These are phyloP conservation scores for Parnassius smintheus DNA, from an alignment of 2,888 invertebrate species.

Conservation along the genomic window DNA sequence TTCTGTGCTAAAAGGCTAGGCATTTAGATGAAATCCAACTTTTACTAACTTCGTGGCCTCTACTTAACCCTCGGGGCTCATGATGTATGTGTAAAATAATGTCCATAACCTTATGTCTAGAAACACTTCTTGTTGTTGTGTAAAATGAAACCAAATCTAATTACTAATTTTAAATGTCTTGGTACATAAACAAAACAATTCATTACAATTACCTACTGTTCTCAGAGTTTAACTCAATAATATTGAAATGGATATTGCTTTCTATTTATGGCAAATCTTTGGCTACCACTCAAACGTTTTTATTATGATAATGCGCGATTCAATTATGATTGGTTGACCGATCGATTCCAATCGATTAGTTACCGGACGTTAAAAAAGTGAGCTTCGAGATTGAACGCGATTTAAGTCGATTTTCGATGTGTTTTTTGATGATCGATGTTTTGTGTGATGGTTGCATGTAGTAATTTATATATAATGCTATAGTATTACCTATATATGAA, in stretches of 20 bases:
- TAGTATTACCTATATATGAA: too few species aligned
- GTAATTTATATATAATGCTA: too few species aligned
- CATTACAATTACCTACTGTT: slow-evolving; percentile 29
- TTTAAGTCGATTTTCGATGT: slow-evolving; percentile 3
- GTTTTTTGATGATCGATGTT: neutral
- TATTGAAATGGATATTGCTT: slow-evolving; percentile 56
- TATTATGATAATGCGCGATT: slow-evolving; percentile 49
- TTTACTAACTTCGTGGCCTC: too few species aligned
- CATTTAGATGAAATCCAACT: too few species aligned
- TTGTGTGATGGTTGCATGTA: neutral
- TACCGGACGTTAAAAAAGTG: slow-evolving; percentile 1
- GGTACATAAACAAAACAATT: too few species aligned
- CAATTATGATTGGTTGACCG: slow-evolving; percentile 42
- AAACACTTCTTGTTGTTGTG: neutral
- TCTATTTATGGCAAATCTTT: slow-evolving; percentile 52
- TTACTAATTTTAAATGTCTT: too few species aligned
- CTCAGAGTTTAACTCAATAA: slow-evolving; percentile 45
- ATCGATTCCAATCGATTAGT: slow-evolving; percentile 33
- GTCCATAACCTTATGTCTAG: neutral
- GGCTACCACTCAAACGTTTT: slow-evolving; percentile 59
- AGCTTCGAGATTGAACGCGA: neutral
- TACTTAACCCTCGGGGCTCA: too few species aligned
- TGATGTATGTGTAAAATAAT: neutral
- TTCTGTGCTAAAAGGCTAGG: too few species aligned
- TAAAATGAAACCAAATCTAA: too few species aligned